These are phyloP conservation scores for Drosophila nr. medialis DNA, from an alignment of 2,888 invertebrate genomes.

Conservation along the genomic window DNA sequence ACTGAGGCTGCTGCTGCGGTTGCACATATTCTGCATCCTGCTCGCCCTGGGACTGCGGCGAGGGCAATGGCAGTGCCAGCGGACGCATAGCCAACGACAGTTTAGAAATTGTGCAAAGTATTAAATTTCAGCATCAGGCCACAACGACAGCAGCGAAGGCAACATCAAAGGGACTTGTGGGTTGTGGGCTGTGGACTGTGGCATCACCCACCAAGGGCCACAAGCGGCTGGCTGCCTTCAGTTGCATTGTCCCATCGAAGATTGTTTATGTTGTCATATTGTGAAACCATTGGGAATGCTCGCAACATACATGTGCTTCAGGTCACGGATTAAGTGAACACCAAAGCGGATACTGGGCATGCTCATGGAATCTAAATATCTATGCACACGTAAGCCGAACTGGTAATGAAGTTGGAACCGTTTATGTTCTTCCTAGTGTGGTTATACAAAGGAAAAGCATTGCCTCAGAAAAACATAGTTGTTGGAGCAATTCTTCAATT, in stretches of 20 bases:
- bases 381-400: too few species aligned
- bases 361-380: background rate
- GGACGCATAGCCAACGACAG: slow-evolving; percentile 51
- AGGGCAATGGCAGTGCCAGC: slow-evolving; percentile 3
- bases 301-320: slow-evolving; percentile 9
- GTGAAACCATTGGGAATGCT: slow-evolving; percentile 15
- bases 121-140: slow-evolving; percentile 57
- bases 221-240: slow-evolving; percentile 3
- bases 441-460: background rate
- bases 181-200: slow-evolving; percentile 5
- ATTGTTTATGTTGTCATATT: slow-evolving; percentile 29
- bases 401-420: background rate
- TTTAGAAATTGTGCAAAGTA: slow-evolving; percentile 63
- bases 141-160: slow-evolving; percentile 20
- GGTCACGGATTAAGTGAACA: slow-evolving; percentile 19
- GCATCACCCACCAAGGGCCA: background rate
- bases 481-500: background rate
- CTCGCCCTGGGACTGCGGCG: slow-evolving; percentile 27
- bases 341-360: slow-evolving; percentile 1
- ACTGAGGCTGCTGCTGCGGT: slow-evolving; percentile 41
- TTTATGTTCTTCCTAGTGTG: background rate
- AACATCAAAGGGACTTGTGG: slow-evolving; percentile 21
- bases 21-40: slow-evolving; percentile 24
- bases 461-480: background rate
- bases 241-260: slow-evolving; percentile 16